Evolutionary conservation across 2,888 invertebrate species (phyloP).

Genomic region (Thera britannica): DNA sequence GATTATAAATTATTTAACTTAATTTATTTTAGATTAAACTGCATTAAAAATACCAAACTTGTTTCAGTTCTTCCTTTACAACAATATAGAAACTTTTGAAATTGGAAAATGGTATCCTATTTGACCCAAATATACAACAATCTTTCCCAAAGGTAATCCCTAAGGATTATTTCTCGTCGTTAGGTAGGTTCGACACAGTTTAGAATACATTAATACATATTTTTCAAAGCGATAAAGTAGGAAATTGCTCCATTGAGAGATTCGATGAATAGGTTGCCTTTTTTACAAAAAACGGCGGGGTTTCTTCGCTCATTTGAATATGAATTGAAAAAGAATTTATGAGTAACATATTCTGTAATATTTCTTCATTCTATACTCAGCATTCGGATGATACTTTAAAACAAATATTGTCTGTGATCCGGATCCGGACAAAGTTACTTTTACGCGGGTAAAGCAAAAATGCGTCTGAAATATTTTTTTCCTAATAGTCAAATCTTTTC

Average conservation of each 20-base stretch:
- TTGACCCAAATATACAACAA: not conserved
- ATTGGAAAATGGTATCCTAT: not conserved
- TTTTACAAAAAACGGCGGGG: conserved; percentile 5
- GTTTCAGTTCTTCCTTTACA: not conserved
- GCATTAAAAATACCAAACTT: conserved; percentile 9
- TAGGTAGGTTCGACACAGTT: conserved; percentile 2
- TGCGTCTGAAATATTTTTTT: too few species aligned
- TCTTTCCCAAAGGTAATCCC: not conserved
- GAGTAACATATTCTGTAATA: not conserved
- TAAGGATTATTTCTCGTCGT: not conserved
- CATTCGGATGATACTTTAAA: too few species aligned
- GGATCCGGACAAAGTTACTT: too few species aligned
- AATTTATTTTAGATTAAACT: conserved; percentile 28
- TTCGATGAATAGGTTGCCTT: conserved; percentile 4
- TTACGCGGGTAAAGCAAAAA: too few species aligned
- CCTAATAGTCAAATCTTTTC: too few species aligned
- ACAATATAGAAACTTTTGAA: not conserved
- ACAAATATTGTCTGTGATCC: too few species aligned
- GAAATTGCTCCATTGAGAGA: conserved; percentile 7
- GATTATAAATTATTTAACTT: conserved; percentile 4
- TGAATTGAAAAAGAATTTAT: conserved; percentile 11
- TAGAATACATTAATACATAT: conserved; percentile 5
- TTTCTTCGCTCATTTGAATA: conserved; percentile 11
- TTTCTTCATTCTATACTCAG: not conserved
- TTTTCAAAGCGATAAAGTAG: conserved; percentile 7